Percentiles rank a stretch among this genome's conserved stretches.
Evolutionary conservation across 2,888 invertebrate genomes (phyloP).

Genomic region (Dinocampus coccinellae): DNA sequence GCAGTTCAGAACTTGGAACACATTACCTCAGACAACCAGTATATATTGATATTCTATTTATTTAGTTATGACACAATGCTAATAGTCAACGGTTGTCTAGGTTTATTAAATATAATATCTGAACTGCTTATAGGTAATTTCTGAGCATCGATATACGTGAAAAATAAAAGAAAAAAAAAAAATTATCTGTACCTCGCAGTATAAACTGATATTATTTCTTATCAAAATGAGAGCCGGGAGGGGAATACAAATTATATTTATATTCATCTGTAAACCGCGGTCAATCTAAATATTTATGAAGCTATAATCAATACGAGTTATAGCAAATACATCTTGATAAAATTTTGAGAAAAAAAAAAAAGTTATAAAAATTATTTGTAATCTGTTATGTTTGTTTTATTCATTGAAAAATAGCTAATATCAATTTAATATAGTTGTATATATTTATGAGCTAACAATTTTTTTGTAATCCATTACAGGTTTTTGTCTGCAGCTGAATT

Average conservation of each 20-base stretch:
- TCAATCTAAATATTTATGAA: too few species aligned
- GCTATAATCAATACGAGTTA: too few species aligned
- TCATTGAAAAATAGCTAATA: background rate
- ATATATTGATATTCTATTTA: too few species aligned
- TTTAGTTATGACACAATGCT: conserved; percentile 41
- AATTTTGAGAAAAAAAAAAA: too few species aligned
- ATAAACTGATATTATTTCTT: background rate
- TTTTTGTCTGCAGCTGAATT: background rate
- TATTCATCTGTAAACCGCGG: too few species aligned
- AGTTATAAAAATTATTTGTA: too few species aligned
- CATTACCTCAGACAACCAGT: conserved; percentile 59
- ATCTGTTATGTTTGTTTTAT: too few species aligned
- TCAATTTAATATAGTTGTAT: background rate
- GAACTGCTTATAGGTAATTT: conserved; percentile 54
- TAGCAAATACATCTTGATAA: too few species aligned
- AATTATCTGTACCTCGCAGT: background rate
- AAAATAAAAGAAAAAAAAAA: background rate
- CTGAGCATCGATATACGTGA: too few species aligned
- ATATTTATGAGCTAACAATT: background rate
- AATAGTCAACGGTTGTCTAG: conserved; percentile 59
- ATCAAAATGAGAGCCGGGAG: background rate
- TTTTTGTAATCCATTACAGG: background rate
- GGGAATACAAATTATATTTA: too few species aligned
- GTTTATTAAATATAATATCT: conserved; percentile 56
- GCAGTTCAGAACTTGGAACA: conserved; percentile 58